phyloP scores from a whole-genome alignment of 2,888 invertebrate species.

The Epirrhoe alternata region DNA sequence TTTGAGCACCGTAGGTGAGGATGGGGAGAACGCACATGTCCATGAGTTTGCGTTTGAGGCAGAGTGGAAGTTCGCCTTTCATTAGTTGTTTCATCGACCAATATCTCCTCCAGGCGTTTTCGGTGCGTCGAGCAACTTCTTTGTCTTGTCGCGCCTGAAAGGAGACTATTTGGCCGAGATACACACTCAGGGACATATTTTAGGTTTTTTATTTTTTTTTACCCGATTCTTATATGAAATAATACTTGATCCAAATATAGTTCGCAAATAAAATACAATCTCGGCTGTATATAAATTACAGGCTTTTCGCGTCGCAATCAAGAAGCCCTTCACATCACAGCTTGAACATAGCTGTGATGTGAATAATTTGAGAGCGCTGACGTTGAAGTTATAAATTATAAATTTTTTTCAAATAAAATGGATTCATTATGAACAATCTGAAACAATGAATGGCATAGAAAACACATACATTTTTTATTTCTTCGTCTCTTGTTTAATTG shows the following conservation, averaged over 20 bases:
- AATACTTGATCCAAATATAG: neutral
- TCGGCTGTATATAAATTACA: neutral
- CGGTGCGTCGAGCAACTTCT: too few species aligned
- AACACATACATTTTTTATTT: neutral
- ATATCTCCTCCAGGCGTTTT: too few species aligned
- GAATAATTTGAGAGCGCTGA: neutral
- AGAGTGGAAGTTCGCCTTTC: too few species aligned
- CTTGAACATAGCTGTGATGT: neutral
- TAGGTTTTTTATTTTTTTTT: neutral
- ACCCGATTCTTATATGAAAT: neutral
- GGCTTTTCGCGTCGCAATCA: constrained; percentile 10
- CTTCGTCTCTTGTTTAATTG: neutral
- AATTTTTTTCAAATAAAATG: neutral
- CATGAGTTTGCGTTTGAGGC: too few species aligned
- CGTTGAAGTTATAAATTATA: neutral
- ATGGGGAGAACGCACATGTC: too few species aligned
- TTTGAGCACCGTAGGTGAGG: too few species aligned
- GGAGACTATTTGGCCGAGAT: too few species aligned
- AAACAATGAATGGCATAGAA: neutral
- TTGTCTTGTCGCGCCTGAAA: too few species aligned
- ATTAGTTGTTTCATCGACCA: too few species aligned
- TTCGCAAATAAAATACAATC: neutral
- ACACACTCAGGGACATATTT: neutral
- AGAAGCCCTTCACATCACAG: neutral
- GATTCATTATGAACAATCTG: neutral